phyloP scores from a whole-genome alignment of 2,113 vertebrate genomes.

The Peromyscus californicus region DNA sequence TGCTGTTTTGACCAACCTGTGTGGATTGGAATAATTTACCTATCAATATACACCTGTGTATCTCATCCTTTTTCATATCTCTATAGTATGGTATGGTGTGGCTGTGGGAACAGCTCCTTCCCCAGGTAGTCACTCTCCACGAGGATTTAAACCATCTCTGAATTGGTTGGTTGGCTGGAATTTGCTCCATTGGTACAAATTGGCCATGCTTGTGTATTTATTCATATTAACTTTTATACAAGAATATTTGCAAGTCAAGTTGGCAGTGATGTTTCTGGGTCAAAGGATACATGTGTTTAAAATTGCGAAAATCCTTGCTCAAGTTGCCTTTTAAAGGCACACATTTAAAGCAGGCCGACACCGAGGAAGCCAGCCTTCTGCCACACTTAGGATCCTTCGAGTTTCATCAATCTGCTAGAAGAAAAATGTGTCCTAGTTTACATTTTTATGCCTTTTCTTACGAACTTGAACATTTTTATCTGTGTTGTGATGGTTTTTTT shows the following conservation, averaged over 20 bases:
- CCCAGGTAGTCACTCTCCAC: neutral
- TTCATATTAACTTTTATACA: neutral
- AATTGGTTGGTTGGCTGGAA: neutral
- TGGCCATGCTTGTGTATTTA: neutral
- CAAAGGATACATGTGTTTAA: neutral
- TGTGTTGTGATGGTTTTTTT: slow-evolving; percentile 26
- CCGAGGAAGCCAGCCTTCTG: neutral
- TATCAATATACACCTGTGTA: neutral
- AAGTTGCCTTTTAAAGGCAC: neutral
- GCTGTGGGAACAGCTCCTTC: neutral
- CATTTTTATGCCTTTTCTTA: neutral
- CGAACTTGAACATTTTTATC: neutral
- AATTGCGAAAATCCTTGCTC: neutral
- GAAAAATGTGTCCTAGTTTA: neutral
- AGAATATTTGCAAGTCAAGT: neutral
- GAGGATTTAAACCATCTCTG: neutral
- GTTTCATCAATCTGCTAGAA: neutral
- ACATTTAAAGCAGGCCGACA: neutral
- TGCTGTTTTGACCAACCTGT: slow-evolving; percentile 7
- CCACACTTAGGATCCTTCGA: neutral
- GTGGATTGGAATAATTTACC: neutral
- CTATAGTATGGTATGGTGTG: neutral
- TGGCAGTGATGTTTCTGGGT: slow-evolving; percentile 18
- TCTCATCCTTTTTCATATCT: neutral
- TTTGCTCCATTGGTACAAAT: neutral